These are phyloP conservation scores for Mylabris sibirica DNA, from an alignment of 2,888 invertebrate genomes.

Conservation along the genomic window DNA sequence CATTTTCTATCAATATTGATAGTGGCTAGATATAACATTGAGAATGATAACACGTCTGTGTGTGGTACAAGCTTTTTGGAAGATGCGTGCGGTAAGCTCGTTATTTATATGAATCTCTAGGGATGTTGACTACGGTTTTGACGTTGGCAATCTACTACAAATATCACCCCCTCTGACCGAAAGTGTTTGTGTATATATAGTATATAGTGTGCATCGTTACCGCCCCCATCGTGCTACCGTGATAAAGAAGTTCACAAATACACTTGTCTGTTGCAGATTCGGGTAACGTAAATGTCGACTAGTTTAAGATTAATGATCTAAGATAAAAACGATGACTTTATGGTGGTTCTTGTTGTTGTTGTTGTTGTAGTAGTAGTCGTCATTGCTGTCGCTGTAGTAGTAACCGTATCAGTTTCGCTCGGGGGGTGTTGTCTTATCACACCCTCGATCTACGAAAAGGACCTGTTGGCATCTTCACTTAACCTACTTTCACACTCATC, in stretches of 20 bases:
- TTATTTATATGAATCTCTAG: constrained; percentile 9
- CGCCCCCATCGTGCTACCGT: neutral
- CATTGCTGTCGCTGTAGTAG: neutral
- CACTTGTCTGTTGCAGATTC: constrained; percentile 44
- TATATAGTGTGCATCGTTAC: constrained; percentile 10
- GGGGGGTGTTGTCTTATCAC: constrained; percentile 42
- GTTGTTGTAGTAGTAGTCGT: constrained; percentile 15
- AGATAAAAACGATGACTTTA: constrained; percentile 55
- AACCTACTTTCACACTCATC: constrained; percentile 44
- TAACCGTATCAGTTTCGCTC: constrained; percentile 44
- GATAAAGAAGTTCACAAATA: constrained; percentile 35
- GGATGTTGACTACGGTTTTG: constrained; percentile 4
- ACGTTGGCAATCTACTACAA: constrained; percentile 5
- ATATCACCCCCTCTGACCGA: constrained; percentile 6
- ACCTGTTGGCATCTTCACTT: constrained; percentile 54
- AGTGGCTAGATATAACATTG: neutral
- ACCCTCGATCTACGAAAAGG: constrained; percentile 41
- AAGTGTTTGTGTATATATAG: constrained; percentile 3
- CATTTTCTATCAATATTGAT: neutral
- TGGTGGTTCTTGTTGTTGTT: constrained; percentile 34
- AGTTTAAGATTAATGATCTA: constrained; percentile 52
- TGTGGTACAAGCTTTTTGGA: neutral
- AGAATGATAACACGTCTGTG: neutral
- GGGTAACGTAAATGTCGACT: constrained; percentile 44
- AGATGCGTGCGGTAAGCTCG: constrained; percentile 1